phyloP scores from a whole-genome alignment of 1,140 invertebrate genomes.

The Brachionus manjavacas region DNA sequence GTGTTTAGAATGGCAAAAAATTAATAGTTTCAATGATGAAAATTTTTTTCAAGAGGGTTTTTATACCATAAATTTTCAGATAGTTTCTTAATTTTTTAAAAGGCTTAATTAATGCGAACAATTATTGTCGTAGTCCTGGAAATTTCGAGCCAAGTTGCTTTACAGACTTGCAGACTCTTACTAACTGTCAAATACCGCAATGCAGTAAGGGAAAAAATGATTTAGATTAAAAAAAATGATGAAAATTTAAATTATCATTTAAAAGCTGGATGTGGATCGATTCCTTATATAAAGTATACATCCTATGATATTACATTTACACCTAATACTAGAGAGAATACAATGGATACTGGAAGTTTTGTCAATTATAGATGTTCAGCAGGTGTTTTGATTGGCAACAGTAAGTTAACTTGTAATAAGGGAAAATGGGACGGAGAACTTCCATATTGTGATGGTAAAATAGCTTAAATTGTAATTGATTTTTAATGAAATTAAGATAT shows the following conservation, averaged over 20 bases:
- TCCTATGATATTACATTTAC: not conserved
- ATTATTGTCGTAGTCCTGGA: conserved; percentile 13
- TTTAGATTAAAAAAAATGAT: not conserved
- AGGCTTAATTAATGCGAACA: not conserved
- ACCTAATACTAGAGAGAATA: not conserved
- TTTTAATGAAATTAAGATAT: not conserved
- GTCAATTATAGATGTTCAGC: conserved; percentile 21
- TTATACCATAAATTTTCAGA: not conserved
- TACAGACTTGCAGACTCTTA: not conserved
- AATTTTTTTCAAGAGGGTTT: conserved; percentile 16
- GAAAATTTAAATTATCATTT: not conserved
- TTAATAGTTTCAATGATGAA: not conserved
- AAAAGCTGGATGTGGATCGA: not conserved
- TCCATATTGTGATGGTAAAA: not conserved
- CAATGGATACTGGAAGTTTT: not conserved
- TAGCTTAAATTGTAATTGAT: not conserved
- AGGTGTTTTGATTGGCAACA: not conserved
- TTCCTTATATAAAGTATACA: conserved; percentile 15
- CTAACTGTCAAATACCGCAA: not conserved
- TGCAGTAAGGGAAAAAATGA: not conserved
- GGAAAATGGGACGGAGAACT: not conserved
- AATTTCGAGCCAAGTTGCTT: not conserved
- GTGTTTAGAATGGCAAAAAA: not conserved
- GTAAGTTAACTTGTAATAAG: not conserved
- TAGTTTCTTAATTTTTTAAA: not conserved